A percentile compares a stretch with the other conserved stretches of the same genome.
These are phyloP conservation scores for Stenichneumon culpator DNA, from an alignment of 2,888 invertebrate species.

Conservation along the genomic window DNA sequence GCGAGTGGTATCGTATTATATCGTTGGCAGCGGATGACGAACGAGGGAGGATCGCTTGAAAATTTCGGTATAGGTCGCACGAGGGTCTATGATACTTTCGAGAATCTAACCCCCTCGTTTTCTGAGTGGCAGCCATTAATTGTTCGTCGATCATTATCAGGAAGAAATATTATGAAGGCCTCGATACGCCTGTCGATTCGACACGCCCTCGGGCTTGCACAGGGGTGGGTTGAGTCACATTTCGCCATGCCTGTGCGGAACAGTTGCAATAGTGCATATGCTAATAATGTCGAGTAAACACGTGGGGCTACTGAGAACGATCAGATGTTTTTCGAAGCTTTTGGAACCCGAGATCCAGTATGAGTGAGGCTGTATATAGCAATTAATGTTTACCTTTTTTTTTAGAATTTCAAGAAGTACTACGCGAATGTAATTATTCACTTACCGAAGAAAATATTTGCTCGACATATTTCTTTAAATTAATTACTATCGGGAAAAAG, in stretches of 20 bases:
- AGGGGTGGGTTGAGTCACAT: conserved; percentile 33
- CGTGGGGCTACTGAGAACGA: background rate
- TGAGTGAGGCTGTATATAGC: background rate
- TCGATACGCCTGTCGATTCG: conserved; percentile 54
- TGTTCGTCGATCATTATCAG: conserved; percentile 54
- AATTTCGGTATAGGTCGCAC: conserved; percentile 12
- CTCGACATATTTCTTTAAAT: background rate
- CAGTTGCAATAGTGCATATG: conserved; percentile 18
- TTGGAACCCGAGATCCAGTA: background rate
- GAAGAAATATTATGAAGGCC: conserved; percentile 30
- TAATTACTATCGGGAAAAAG: background rate
- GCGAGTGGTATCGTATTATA: conserved; percentile 51
- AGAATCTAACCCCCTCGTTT: conserved; percentile 25
- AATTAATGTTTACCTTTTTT: background rate
- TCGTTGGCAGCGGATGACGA: conserved; percentile 60
- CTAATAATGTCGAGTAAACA: conserved; percentile 2
- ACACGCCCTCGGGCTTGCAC: conserved; percentile 22
- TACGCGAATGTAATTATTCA: background rate
- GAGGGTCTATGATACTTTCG: conserved; percentile 15
- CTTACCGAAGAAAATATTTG: background rate
- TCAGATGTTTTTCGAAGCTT: background rate
- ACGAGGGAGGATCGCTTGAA: conserved; percentile 35
- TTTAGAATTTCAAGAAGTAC: background rate
- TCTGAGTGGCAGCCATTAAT: conserved; percentile 43
- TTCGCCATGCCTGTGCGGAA: conserved; percentile 21